A percentile compares a stretch with the other conserved stretches of the same genome.
These are phyloP conservation scores for Sardina pilchardus DNA, from an alignment of 2,113 vertebrate species.

Conservation along the genomic window DNA sequence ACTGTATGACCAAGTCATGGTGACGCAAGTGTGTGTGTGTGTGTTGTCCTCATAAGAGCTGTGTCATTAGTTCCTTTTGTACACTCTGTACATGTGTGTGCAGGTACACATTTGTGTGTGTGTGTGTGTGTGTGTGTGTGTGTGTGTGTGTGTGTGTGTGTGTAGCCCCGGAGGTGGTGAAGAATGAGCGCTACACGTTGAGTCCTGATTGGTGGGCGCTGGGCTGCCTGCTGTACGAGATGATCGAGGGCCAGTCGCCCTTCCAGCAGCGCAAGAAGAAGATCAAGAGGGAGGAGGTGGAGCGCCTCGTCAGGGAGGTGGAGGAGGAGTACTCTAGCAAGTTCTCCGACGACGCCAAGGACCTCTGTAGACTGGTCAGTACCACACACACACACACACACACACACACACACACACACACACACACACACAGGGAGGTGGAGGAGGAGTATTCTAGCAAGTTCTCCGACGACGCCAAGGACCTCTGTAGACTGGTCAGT, in stretches of 20 bases:
- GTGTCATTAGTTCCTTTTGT: neutral
- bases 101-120: neutral
- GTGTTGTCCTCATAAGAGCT: neutral
- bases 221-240: conserved; percentile 94
- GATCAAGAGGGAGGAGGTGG: conserved; percentile 95
- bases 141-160: neutral
- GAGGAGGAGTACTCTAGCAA: conserved; percentile 87
- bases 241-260: conserved; percentile 96
- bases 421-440: too few relatives aligned
- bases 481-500: too few relatives aligned
- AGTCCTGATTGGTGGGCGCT: conserved; percentile 64
- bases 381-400: too few relatives aligned
- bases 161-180: neutral
- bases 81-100: neutral
- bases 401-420: too few relatives aligned
- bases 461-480: too few relatives aligned
- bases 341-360: conserved; percentile 67
- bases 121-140: neutral
- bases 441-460: too few relatives aligned
- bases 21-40: neutral
- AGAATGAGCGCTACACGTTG: neutral
- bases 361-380: neutral
- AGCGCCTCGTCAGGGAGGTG: conserved; percentile 88
- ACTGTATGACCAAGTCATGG: neutral
- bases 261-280: conserved; percentile 98